Base-by-base conservation (phyloP, 2,113 vertebrate genomes). In the Salvelinus namaycush region DNA sequence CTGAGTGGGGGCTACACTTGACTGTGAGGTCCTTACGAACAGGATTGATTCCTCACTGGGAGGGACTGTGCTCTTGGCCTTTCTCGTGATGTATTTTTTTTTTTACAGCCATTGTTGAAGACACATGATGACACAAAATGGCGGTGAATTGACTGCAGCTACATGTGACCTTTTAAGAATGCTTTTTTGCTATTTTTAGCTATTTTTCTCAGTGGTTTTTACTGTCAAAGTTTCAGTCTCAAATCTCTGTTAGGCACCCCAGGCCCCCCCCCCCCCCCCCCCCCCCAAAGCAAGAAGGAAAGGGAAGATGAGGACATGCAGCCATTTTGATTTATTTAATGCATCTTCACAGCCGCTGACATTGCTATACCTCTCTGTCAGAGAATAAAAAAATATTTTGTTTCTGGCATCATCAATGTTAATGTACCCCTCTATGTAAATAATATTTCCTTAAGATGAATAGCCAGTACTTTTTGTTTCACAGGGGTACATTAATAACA, bases 41-140 rank as follows among this genome's bases (percentile, higher is more conserved):
- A 81, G 79, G 81, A 88, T 76, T 78, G 78, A 84, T 84, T 88
- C 76, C 69, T 79, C 65, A 26, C 75, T 60, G 79, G 54, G 68
- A 64, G 79, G 54, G 68, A 20, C 81, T 75, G 75, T 75, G 79
- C 81, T 64, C 70, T 84, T 82, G 60, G 70, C 85, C 82, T 84
- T 70, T 71, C 72, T 39, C 72, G 72, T 79, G 87, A 90, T 83
- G 48, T 68, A 80, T 85, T 81, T 39, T 62, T 84, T 85, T 84
- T 34, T 34, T n/a, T 80, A 80, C 67, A 81, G 73, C 64, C 26
- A 29, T 64, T 77, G 78, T 66, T 75, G 49, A 48, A 83, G 86
- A 87, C 83, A 83, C 82, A 78, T 75, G 64, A 73, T 81, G 78
- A 80, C 78, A 77, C 76, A 69, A 84, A 84, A 83, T 76, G 16